Evolutionary conservation across 2,797 vertebrate species (phyloP).

Genomic region (Cryptoprocta ferox): DNA sequence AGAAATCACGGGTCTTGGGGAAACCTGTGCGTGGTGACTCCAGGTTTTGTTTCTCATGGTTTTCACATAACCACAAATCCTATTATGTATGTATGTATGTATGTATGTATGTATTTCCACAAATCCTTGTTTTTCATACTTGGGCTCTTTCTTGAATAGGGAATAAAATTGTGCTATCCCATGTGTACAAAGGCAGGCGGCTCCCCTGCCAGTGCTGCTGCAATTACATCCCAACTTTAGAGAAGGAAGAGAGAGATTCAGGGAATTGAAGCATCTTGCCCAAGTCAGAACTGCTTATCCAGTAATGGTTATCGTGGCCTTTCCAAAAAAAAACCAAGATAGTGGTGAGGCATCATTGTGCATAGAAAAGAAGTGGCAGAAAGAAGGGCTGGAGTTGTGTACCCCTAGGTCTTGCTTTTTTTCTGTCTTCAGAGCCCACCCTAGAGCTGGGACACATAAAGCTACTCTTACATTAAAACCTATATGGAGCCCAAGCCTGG

Average conservation of each 20-base stretch:
- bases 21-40: neutral
- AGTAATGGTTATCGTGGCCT: neutral
- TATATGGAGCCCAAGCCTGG: neutral
- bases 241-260: neutral
- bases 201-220: neutral
- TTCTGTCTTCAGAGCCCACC: neutral
- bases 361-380: neutral
- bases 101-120: neutral
- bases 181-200: neutral
- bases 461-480: too few species aligned
- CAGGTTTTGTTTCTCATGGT: neutral
- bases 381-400: neutral
- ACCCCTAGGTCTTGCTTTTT: neutral
- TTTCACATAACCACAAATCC: neutral
- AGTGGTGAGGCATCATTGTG: neutral
- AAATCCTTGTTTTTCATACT: neutral
- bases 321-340: neutral
- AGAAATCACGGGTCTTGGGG: neutral
- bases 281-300: neutral
- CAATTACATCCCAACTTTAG: neutral
- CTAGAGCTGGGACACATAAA: neutral
- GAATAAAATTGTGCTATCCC: constrained; percentile 45
- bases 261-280: neutral
- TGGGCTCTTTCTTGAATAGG: neutral
- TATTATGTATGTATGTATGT: neutral